A percentile compares a stretch with the other conserved stretches of the same genome.
These are phyloP conservation scores for Cliona cf. orientalis DNA, from an alignment of 37 sponge, comb jelly and placozoan species.

Conservation along the genomic window DNA sequence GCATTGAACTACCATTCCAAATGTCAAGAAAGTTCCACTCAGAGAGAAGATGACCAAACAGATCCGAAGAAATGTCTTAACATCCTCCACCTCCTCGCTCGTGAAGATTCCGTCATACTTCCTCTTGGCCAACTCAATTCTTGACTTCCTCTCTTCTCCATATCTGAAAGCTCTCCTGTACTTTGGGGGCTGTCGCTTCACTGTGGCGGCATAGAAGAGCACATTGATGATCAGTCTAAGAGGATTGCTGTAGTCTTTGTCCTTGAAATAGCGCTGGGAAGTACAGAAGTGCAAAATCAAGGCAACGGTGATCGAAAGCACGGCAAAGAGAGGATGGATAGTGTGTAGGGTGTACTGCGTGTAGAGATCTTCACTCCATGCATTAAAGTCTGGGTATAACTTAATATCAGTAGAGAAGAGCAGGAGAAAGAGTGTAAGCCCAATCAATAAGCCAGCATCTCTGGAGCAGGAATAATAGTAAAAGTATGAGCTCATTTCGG, in stretches of 20 bases:
- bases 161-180: constrained; percentile 46
- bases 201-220: constrained; percentile 22
- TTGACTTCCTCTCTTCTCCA: constrained; percentile 31
- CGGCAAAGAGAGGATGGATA: background rate
- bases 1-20: constrained; percentile 24
- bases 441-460: too few species aligned
- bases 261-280: constrained; percentile 23
- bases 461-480: constrained; percentile 40
- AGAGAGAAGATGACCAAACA: constrained; percentile 34
- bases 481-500: constrained; percentile 53
- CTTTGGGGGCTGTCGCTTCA: constrained; percentile 23
- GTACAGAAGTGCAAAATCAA: constrained; percentile 17
- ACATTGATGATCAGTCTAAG: constrained; percentile 29
- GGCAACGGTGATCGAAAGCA: background rate
- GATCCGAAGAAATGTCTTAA: constrained; percentile 47
- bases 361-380: too few species aligned
- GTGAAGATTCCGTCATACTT: constrained; percentile 50
- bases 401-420: too few species aligned
- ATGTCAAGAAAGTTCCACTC: constrained; percentile 2
- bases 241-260: constrained; percentile 14
- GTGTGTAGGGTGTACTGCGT: background rate
- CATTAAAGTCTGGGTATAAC: too few species aligned
- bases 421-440: too few species aligned
- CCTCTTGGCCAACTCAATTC: constrained; percentile 55
- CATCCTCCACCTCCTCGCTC: constrained; percentile 56